Percentiles rank a stretch among this genome's conserved stretches.
Conservation (phyloP, 37 sponge, comb jelly and placozoan species). For the Mnemiopsis leidyi region DNA sequence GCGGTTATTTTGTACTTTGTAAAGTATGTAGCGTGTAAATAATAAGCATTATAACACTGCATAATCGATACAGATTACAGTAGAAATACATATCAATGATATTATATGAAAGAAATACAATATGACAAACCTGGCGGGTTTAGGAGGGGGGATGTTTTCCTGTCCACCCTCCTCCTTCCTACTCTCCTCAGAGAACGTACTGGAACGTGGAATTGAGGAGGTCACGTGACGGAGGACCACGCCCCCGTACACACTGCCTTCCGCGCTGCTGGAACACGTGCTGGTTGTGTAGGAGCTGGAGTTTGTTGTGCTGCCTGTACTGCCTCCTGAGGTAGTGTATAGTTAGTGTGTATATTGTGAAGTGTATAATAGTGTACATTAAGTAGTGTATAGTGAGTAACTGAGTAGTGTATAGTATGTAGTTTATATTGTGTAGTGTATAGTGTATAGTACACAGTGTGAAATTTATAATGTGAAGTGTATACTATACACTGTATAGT, state of each 20-base stretch:
- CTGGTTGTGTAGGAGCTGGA: neutral
- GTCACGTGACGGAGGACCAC: slow-evolving; percentile 10
- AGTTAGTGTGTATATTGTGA: no score
- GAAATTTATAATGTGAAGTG: no score
- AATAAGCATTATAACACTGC: no score
- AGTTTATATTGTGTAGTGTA: no score
- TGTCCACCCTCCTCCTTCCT: neutral
- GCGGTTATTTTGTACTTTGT: no score
- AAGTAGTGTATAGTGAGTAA: no score
- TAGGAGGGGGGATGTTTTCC: neutral
- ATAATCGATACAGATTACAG: neutral
- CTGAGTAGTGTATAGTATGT: no score
- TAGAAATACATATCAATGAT: neutral
- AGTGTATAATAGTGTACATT: no score
- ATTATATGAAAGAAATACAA: neutral
- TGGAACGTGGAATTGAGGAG: slow-evolving; percentile 2
- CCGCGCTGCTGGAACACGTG: neutral
- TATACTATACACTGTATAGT: no score
- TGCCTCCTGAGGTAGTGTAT: no score
- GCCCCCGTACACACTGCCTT: slow-evolving; percentile 55
- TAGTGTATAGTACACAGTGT: no score
- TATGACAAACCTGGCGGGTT: slow-evolving; percentile 28
- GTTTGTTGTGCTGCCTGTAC: neutral
- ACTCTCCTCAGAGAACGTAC: neutral
- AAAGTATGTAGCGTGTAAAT: no score